Base-by-base conservation (phyloP, 2,797 vertebrate genomes). In the Galaxias olidus region DNA sequence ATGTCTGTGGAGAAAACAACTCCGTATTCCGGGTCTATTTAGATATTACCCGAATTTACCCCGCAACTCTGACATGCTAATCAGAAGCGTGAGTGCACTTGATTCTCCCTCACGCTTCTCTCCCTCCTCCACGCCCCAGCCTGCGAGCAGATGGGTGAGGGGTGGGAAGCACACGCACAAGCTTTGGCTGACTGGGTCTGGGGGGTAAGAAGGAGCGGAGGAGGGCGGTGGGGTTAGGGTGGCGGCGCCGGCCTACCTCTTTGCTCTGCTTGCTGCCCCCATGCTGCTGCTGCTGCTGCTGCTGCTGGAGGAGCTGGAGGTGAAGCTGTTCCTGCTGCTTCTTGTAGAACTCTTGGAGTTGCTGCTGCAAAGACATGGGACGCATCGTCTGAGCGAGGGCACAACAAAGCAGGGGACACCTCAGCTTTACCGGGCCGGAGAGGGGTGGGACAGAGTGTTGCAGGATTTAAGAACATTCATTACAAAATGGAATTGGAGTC, bases 291-390 rank as follows among this genome's bases (percentile, higher is more conserved):
- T 96, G 95, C 86, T 96, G 95, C 87, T 96, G 95, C 92, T 96
- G 83, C 80, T 98, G 96, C 87, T 98, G 96, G 84, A 98, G 87
- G 89, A 99, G 96, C 91, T 99, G 97, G 90, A 98, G 94, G 91
- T 99, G 97, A 90, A 99, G 95, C 92, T 98, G 96, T 93, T 99
- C 97, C 90, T 99, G 97, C 91, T 99, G 97, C 94, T 99, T 99
- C 89, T 99, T 99, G 90, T 99, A 99, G 91, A 98, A 98, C 90
- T 99, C 97, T 93, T 99, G 97, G 91, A 99, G 95, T 91, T 98
- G 97, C 95, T 99, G 97, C 97, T 99, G 90, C 88, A 94, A 90
- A 88, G 73, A 86, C 90, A 77, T 50, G 45, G 63, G 65, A 56
- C 56, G 61, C 1, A 54, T 89, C 61, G 48, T 46, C 60, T 68